These are phyloP conservation scores for Drosophila athabasca DNA, from an alignment of 1,140 invertebrate genomes.

Conservation along the genomic window DNA sequence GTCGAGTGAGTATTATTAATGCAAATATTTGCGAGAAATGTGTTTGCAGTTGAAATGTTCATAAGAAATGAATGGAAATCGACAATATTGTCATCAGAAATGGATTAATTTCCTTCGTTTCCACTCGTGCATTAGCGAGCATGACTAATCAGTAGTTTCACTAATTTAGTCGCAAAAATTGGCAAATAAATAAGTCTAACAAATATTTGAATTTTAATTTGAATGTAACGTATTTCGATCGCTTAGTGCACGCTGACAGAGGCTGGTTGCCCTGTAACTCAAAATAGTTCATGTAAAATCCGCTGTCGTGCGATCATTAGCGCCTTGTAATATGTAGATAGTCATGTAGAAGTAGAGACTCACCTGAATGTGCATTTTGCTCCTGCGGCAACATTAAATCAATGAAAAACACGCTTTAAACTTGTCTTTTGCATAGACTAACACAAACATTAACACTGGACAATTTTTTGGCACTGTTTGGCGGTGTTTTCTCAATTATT, in stretches of 20 bases:
- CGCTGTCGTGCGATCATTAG: slow-evolving; percentile 3
- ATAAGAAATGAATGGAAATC: slow-evolving; percentile 37
- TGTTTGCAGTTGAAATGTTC: slow-evolving; percentile 15
- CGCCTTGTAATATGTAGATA: no score
- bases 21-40: slow-evolving; percentile 52
- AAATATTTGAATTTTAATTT: neutral
- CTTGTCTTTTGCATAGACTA: no score
- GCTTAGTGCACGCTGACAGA: neutral
- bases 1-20: slow-evolving; percentile 33
- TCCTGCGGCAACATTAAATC: no score
- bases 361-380: no score
- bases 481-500: no score
- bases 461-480: no score
- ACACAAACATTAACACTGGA: no score
- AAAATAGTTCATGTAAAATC: neutral
- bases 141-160: slow-evolving; percentile 2
- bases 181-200: slow-evolving; percentile 1
- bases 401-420: no score
- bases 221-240: slow-evolving; percentile 8
- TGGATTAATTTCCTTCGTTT: slow-evolving; percentile 18
- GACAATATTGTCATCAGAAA: slow-evolving; percentile 45
- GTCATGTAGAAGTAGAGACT: no score
- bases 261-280: slow-evolving; percentile 18
- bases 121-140: slow-evolving; percentile 16
- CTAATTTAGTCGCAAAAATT: no score